Evolutionary conservation across 2,797 vertebrate genomes (phyloP), one percentile per base, ranked within the genome.

Genomic region (Anabacerthia variegaticeps): DNA sequence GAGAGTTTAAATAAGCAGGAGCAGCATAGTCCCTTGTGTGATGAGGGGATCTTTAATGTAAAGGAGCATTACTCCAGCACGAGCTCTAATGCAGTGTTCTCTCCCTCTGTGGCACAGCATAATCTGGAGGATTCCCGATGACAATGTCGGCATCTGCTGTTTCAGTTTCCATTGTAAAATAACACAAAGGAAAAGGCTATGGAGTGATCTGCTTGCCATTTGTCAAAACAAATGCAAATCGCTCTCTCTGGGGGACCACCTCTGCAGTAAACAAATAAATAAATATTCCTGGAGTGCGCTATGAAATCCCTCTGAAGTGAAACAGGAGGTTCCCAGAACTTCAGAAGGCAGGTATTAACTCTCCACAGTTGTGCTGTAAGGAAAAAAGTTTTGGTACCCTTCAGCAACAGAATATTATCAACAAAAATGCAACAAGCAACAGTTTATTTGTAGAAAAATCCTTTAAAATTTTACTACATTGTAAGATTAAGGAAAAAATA

Each of bases 401-500:
- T 82, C 55, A 68, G 36, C 22, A 88, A 88, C 12, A 89, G 92
- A 96, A 90, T 30, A 78, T 69, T 23, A 95, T 80, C 4, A 18
- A 94, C 58, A 92, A 62, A 27, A 96, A 95, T 95, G 97, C 96
- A 97, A 97, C 97, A 97, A 97, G 97, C 97, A 98, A 98, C 89
- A 82, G 73, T 98, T 98, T 98, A 98, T 98, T 98, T 97, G 97
- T 97, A 97, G 85, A 97, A 95, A 97, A 95, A 81, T 52, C 30
- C 94, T 97, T 97, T 93, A 96, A 97, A 97, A 97, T 97, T 97
- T 97, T 97, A 97, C 93, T 97, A 98, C 98, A 98, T 98, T 97
- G 98, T 97, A 98, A 99, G 98, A 98, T 98, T 98, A 98, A 98
- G 97, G 96, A 98, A 99, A 98, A 98, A 98, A 98, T 97, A 97